phyloP scores from a whole-genome alignment of 2,888 invertebrate genomes.

The Hedychridium roseum region DNA sequence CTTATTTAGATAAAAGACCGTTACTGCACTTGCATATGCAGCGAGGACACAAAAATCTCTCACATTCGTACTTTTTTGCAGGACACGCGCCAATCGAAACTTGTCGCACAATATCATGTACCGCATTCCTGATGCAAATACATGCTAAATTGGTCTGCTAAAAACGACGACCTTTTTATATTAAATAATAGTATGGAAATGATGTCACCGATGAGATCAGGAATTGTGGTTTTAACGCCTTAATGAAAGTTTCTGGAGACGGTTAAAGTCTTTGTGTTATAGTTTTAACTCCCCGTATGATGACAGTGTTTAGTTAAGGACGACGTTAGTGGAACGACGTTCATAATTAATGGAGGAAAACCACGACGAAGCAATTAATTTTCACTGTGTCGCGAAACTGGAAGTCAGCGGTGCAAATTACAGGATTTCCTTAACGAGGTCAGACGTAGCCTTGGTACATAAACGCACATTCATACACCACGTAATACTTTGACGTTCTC shows the following conservation, averaged over 20 bases:
- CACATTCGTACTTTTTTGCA: too few relatives aligned
- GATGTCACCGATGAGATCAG: too few relatives aligned
- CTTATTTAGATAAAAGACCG: conserved; percentile 41
- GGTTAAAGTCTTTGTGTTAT: background rate
- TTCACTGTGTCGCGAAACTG: too few relatives aligned
- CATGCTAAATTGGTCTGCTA: conserved; percentile 15
- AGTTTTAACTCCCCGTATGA: background rate
- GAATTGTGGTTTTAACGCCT: background rate
- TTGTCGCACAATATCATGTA: conserved; percentile 2
- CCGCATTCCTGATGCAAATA: conserved; percentile 9
- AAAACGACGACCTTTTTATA: too few relatives aligned
- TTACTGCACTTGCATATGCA: conserved; percentile 29
- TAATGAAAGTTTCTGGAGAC: background rate
- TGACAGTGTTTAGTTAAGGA: background rate
- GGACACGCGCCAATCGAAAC: conserved; percentile 16
- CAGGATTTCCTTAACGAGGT: too few relatives aligned
- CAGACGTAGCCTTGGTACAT: too few relatives aligned
- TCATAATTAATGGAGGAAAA: background rate
- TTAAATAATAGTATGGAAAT: too few relatives aligned
- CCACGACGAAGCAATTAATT: too few relatives aligned
- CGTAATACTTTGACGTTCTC: too few relatives aligned
- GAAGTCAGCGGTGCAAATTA: too few relatives aligned
- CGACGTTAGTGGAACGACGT: background rate
- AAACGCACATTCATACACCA: too few relatives aligned
- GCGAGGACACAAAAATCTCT: too few relatives aligned